Evolutionary conservation across 2,113 vertebrate genomes (phyloP).

Genomic region (Odocoileus hemionus): DNA sequence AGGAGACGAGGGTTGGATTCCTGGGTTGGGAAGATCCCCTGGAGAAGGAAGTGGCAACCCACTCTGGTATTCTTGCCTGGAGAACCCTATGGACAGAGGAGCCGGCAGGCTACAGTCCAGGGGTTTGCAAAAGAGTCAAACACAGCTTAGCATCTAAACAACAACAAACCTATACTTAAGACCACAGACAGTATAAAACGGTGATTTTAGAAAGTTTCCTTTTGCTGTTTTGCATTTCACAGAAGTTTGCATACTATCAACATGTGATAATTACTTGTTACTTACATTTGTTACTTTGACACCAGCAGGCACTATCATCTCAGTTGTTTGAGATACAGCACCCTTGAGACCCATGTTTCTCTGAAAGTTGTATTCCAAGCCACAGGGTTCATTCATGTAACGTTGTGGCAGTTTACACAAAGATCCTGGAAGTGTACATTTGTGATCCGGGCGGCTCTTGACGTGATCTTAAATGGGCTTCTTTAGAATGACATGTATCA

Average conservation of each 20-base stretch:
- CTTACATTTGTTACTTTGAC: rapidly evolving
- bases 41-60: neutral
- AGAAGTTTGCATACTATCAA: rapidly evolving
- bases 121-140: neutral
- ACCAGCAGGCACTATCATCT: rapidly evolving
- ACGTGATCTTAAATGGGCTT: rapidly evolving
- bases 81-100: neutral
- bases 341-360: neutral
- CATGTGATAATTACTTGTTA: too few relatives aligned
- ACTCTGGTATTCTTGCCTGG: neutral
- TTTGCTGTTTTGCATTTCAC: neutral
- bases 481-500: neutral
- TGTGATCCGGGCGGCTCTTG: neutral
- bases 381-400: neutral
- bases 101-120: neutral
- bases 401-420: rapidly evolving
- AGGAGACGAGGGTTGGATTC: neutral
- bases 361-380: neutral
- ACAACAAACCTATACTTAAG: neutral
- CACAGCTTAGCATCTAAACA: neutral
- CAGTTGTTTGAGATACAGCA: neutral
- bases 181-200: neutral
- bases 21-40: neutral
- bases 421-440: rapidly evolving
- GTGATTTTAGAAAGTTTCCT: neutral